Base-by-base conservation (phyloP, 2,888 invertebrate species). In the Proisotoma minuta region DNA sequence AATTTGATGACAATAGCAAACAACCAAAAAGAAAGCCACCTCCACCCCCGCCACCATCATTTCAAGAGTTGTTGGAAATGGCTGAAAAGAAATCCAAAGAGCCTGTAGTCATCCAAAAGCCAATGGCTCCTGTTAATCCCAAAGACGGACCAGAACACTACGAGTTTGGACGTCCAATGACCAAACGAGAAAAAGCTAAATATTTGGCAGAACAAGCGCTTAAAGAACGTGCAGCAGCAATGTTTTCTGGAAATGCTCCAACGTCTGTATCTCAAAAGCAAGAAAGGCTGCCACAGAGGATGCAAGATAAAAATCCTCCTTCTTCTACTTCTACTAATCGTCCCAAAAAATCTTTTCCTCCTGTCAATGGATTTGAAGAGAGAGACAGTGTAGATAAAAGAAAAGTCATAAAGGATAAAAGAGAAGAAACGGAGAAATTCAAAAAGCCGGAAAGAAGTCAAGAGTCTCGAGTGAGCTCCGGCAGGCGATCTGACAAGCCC, bases 171-270 rank as follows among this genome's bases (percentile, higher is more conserved):
- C 81, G 88, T 48, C 81, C 85, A 12, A 84, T 92, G 81, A 92
- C 92, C 0, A 88, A 88, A 72, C 88, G 85, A 71, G 91, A 93
- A 75, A 88, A 84, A 75, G 81, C 81, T 49, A 89, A 91, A 75
- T 82, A 84, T 74, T 85, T 88, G 74, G 85, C 86, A 73, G 87
- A 89, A 71, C 83, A 84, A 76, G 87, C 85, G 49, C 81, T 80
- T 73, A 81, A 84, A 40, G 70, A 74, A 53, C 73, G 74, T 61
- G 71, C 73, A 28, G 12, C 29, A 18, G 23, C 4, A 4, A 27
- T 15, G 12, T 51, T 51, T n/a, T 12, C 51, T 12, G 51, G 27
- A 27, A 27, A 4, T 3, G 49, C 22, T 22, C 4, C 4, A 34
- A 34, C 34, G n/a, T 47, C 5, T 8, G 34, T 20, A 8, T 20